phyloP scores from a whole-genome alignment of 2,888 invertebrate genomes.

The Heliconius sara region DNA sequence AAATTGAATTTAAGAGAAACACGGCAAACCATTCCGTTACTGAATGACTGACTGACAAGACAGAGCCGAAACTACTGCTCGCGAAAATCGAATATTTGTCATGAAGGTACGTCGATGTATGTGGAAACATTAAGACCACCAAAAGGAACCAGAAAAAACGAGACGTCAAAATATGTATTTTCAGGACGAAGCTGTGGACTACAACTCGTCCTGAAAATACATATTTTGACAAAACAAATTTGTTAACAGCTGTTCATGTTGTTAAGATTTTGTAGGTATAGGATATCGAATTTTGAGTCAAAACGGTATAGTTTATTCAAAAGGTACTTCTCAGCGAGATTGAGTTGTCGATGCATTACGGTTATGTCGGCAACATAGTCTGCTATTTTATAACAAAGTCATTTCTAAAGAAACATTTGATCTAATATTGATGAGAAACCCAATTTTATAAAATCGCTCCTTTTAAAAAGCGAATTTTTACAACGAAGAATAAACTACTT shows the following conservation, averaged over 20 bases:
- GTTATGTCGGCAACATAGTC: conserved; percentile 26
- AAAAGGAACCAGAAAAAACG: not conserved
- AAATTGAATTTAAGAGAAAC: too few species aligned
- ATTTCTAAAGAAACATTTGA: conserved; percentile 21
- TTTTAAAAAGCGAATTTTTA: conserved; percentile 10
- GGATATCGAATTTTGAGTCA: conserved; percentile 3
- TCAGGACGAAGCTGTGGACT: too few species aligned
- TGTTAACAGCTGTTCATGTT: not conserved
- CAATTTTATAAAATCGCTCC: not conserved
- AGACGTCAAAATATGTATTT: too few species aligned
- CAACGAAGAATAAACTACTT: not conserved
- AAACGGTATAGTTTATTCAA: conserved; percentile 25
- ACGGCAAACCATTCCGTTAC: too few species aligned
- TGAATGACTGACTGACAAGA: too few species aligned
- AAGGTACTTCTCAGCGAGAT: conserved; percentile 22
- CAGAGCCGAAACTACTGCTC: too few species aligned
- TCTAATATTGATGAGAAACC: conserved; percentile 29
- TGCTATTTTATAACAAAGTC: conserved; percentile 23
- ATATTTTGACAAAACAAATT: not conserved
- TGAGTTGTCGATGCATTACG: conserved; percentile 28
- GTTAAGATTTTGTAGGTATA: not conserved
- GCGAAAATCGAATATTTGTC: too few species aligned
- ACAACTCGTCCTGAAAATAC: not conserved
- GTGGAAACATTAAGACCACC: too few species aligned
- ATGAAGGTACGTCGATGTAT: too few species aligned